Evolutionary conservation across 2,888 invertebrate species (phyloP), one percentile per base, ranked within the genome.

Genomic region (Ennomos fuscantarius): DNA sequence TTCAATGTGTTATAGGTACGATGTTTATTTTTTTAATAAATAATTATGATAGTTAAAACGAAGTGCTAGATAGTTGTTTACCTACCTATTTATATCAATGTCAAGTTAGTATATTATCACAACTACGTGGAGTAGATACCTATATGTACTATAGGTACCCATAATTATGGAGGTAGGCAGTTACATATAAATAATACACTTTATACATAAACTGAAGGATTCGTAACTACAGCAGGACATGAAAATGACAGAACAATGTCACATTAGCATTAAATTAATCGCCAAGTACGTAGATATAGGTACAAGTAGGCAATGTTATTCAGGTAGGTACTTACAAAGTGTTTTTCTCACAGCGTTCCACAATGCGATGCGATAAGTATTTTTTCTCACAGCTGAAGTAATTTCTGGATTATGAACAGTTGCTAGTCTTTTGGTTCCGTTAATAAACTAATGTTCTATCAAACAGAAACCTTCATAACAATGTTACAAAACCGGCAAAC

Each of bases 401-500:
- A 63, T 55, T 63, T 58, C 63, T 11, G 58, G 66, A 65, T 54
- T 67, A 69, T 48, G 53, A 61, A 50, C 52, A 52, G 39, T 57
- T 44, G 40, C 46, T 32, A 51, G 50, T 54, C 35, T 50, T 51
- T 57, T 42, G 46, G 35, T 64, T 51, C 48, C 47, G 34, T 42
- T 51, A 39, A 59, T 61, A 61, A 63, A 69, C 66, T 71, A 76
- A 65, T 66, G 72, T 71, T 73, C 63, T 74, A 76, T 75, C 66
- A 50, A 74, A 78, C 78, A 76, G 78, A 86, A 87, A 86, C 80
- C 78, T 87, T 86, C 81, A 82, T 79, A 83, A 84, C 80, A 84
- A 81, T 79, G 74, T 81, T 81, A 80, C 74, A 78, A 84, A 86
- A 86, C 89, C 89, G 87, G 87, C 82, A 78, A 87, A 84, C 84